Evolutionary conservation across 2,888 invertebrate species (phyloP).

Genomic region (Dendrolimus pini): DNA sequence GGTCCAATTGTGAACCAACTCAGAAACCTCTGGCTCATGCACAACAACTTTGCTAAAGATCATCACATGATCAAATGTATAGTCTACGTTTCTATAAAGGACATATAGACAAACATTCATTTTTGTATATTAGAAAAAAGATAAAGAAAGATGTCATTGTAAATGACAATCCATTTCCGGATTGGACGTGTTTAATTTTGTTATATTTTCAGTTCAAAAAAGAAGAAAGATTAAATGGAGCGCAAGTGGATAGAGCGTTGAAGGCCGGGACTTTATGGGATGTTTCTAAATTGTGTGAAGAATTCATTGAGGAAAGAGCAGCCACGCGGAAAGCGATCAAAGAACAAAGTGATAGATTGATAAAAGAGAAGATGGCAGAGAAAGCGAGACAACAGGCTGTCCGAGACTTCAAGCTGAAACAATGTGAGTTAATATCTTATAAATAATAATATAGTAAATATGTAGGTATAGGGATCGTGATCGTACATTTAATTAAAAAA

Average conservation of each 20-base stretch:
- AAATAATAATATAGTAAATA: too few relatives aligned
- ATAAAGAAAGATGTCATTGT: too few relatives aligned
- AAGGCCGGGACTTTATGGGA: conserved; percentile 83
- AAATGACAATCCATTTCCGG: too few relatives aligned
- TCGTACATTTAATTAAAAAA: conserved; percentile 1
- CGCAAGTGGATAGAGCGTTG: conserved; percentile 85
- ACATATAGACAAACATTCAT: too few relatives aligned
- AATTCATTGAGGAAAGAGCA: conserved; percentile 45
- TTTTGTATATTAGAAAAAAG: too few relatives aligned
- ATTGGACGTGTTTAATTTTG: too few relatives aligned
- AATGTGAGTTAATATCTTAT: conserved; percentile 29
- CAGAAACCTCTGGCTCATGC: too few relatives aligned
- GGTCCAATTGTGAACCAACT: too few relatives aligned
- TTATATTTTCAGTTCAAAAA: conserved; percentile 82
- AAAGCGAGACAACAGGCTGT: conserved; percentile 48
- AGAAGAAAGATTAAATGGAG: conserved; percentile 88
- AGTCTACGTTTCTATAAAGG: too few relatives aligned
- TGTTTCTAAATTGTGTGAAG: conserved; percentile 37
- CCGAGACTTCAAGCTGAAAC: conserved; percentile 23
- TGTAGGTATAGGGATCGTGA: conserved; percentile 1
- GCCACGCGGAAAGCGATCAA: conserved; percentile 25
- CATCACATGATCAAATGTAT: too few relatives aligned
- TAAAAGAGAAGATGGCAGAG: conserved; percentile 64
- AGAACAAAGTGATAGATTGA: conserved; percentile 24
- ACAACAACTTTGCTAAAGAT: too few relatives aligned